These are phyloP conservation scores for Lucilia cuprina DNA, from an alignment of 1,140 invertebrate genomes.

Conservation along the genomic window DNA sequence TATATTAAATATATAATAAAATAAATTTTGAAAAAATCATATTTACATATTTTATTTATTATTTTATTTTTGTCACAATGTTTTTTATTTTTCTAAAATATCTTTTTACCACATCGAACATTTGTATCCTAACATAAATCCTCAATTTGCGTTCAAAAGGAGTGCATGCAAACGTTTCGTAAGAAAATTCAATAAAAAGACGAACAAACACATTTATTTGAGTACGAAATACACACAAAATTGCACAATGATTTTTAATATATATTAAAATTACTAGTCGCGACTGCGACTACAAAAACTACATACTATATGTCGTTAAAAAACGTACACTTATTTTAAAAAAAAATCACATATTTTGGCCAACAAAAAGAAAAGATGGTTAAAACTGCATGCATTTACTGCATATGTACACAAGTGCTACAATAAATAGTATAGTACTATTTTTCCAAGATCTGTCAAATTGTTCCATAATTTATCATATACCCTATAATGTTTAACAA, in stretches of 20 bases:
- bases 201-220: background rate
- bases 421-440: no score
- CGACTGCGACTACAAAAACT: background rate
- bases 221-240: background rate
- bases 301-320: no score
- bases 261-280: background rate
- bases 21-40: no score
- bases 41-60: no score
- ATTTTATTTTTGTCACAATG: no score
- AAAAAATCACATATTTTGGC: background rate
- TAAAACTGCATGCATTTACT: background rate
- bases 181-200: background rate
- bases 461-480: no score
- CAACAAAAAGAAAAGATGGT: background rate
- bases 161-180: background rate
- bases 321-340: no score
- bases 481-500: no score
- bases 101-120: background rate
- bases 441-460: no score
- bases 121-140: background rate
- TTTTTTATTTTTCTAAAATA: no score
- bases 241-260: background rate
- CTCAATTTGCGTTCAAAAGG: background rate
- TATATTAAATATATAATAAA: no score
- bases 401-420: background rate